Evolutionary conservation across 2,113 vertebrate species (phyloP).

Genomic region (Bubo blakistoni): DNA sequence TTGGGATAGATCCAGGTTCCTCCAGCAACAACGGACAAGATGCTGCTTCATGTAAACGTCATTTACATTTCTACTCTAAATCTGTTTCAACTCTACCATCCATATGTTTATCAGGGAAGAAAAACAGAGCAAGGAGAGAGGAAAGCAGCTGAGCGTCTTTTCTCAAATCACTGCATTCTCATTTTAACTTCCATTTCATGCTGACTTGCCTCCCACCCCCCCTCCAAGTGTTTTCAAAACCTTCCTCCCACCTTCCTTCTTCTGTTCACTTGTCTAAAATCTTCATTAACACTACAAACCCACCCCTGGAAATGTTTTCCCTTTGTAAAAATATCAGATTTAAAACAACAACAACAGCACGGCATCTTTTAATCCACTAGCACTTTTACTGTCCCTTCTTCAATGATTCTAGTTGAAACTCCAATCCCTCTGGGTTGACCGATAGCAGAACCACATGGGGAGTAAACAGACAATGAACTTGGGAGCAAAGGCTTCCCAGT

Average conservation of each 20-base stretch:
- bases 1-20: conserved; percentile 38
- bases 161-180: neutral
- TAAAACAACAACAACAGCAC: neutral
- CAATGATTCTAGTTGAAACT: conserved; percentile 8
- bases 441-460: neutral
- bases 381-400: neutral
- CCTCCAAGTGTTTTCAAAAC: neutral
- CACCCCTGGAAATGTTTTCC: neutral
- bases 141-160: neutral
- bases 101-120: conserved; percentile 9
- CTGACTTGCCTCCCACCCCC: neutral
- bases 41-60: conserved; percentile 17
- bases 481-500: neutral
- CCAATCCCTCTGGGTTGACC: neutral
- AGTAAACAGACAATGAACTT: neutral
- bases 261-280: neutral
- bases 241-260: neutral
- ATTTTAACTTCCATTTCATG: neutral
- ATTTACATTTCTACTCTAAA: conserved; percentile 46
- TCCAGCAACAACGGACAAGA: neutral
- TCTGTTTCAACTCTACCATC: conserved; percentile 7
- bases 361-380: neutral
- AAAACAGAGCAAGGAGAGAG: neutral
- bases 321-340: neutral
- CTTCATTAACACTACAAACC: conserved; percentile 23